These are phyloP conservation scores for Melangyna quadrimaculata DNA, from an alignment of 2,888 invertebrate species.

Conservation along the genomic window DNA sequence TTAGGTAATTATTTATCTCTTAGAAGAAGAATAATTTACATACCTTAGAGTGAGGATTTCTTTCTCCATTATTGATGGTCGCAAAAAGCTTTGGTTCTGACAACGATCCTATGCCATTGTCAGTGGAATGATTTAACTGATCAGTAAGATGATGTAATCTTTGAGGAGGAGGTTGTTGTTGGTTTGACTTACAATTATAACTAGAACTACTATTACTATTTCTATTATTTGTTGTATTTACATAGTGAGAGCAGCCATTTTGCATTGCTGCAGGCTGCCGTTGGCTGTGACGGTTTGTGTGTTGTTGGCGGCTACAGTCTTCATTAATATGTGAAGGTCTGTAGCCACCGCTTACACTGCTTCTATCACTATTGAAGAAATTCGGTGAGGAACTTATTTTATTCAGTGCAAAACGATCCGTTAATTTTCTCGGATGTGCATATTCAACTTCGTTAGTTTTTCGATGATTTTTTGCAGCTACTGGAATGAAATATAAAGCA, in stretches of 20 bases:
- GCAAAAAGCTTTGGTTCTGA: constrained; percentile 47
- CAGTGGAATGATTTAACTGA: constrained; percentile 62
- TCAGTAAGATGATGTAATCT: constrained; percentile 49
- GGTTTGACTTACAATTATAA: constrained; percentile 60
- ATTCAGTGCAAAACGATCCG: constrained; percentile 73
- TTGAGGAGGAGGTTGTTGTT: constrained; percentile 31
- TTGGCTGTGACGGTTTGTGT: constrained; percentile 59
- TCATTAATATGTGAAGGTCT: constrained; percentile 39
- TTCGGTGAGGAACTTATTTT: constrained; percentile 78
- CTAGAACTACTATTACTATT: constrained; percentile 66
- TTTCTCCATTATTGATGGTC: constrained; percentile 28
- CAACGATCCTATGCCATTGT: constrained; percentile 58
- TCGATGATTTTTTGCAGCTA: constrained; percentile 49
- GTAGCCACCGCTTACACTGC: constrained; percentile 52
- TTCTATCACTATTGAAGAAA: constrained; percentile 73
- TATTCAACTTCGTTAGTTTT: constrained; percentile 76
- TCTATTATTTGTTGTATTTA: constrained; percentile 69
- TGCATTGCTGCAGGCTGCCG: constrained; percentile 50
- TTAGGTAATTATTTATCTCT: no score
- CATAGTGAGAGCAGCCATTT: constrained; percentile 65
- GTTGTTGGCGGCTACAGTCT: constrained; percentile 69
- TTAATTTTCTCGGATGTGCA: constrained; percentile 74
- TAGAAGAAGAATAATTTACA: background rate
- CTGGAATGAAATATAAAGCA: constrained; percentile 65
- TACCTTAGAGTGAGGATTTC: constrained; percentile 38